Evolutionary conservation across 1,140 invertebrate genomes (phyloP).

Genomic region (Micrasema minimum): DNA sequence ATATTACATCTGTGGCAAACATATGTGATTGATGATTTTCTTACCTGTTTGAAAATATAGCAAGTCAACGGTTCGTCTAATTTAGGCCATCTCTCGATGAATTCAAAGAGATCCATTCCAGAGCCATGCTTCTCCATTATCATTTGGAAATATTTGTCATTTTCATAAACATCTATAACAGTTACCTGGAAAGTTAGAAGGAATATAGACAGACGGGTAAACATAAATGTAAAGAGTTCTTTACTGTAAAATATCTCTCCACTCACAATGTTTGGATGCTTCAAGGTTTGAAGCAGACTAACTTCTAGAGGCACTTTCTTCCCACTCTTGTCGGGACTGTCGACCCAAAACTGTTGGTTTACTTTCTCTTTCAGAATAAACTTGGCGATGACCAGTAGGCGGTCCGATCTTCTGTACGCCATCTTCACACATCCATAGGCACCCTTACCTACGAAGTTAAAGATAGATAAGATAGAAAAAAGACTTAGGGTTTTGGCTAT

Average conservation of each 20-base stretch:
- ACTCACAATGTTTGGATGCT: constrained; percentile 79
- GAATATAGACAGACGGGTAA: no score
- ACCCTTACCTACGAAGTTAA: constrained; percentile 67
- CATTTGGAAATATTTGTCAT: constrained; percentile 78
- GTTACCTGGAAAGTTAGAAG: constrained; percentile 64
- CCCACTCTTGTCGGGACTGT: constrained; percentile 65
- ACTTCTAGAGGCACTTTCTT: constrained; percentile 75
- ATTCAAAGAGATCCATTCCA: constrained; percentile 84
- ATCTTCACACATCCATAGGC: constrained; percentile 81
- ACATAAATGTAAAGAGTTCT: no score
- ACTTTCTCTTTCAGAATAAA: constrained; percentile 80
- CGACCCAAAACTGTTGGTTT: constrained; percentile 76
- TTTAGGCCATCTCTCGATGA: constrained; percentile 76
- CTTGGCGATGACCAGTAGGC: constrained; percentile 76
- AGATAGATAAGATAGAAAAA: no score
- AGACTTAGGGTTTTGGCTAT: no score
- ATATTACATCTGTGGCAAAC: neutral
- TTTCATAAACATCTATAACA: constrained; percentile 79
- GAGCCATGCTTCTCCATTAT: constrained; percentile 86
- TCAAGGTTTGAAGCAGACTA: constrained; percentile 71
- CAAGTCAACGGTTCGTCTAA: constrained; percentile 78
- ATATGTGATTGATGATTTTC: neutral
- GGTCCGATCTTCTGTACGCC: constrained; percentile 71
- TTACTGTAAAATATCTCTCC: constrained; percentile 40
- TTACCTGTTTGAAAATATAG: constrained; percentile 80